Conservation (phyloP, 2,888 invertebrate species). For the Parnassius glacialis region DNA sequence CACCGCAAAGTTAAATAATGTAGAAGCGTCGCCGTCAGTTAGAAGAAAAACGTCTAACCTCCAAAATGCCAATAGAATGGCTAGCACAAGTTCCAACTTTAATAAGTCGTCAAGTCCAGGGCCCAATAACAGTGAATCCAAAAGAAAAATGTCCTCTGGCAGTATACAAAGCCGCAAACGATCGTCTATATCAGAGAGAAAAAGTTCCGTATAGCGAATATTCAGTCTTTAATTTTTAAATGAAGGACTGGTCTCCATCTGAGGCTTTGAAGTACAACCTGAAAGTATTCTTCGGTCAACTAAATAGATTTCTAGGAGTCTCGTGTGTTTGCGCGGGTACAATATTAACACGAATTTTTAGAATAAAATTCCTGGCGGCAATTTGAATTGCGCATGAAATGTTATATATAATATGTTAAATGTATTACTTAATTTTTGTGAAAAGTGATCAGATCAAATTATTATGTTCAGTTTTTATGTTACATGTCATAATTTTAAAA, state of each 20-base stretch:
- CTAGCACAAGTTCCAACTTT: constrained; percentile 48
- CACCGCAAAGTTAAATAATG: constrained; percentile 59
- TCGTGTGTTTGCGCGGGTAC: constrained; percentile 20
- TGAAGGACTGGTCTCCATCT: constrained; percentile 36
- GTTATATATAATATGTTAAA: not conserved
- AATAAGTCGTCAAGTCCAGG: constrained; percentile 53
- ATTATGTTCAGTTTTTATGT: constrained; percentile 18
- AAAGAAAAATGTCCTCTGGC: constrained; percentile 76
- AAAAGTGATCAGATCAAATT: constrained; percentile 19
- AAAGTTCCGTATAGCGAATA: constrained; percentile 70
- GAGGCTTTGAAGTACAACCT: constrained; percentile 33
- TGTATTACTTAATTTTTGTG: constrained; percentile 17
- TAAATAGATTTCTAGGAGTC: constrained; percentile 24
- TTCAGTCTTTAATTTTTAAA: constrained; percentile 31
- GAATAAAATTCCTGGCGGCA: constrained; percentile 19
- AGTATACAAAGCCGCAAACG: constrained; percentile 70
- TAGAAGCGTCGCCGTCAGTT: constrained; percentile 70
- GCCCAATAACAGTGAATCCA: constrained; percentile 48
- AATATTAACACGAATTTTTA: constrained; percentile 18
- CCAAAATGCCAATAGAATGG: constrained; percentile 66
- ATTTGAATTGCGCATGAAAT: constrained; percentile 8
- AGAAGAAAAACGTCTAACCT: constrained; percentile 66
- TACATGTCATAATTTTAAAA: constrained; percentile 7
- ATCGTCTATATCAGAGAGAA: constrained; percentile 69
- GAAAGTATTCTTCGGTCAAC: constrained; percentile 19